These are phyloP conservation scores for Gavialis gangeticus DNA, from an alignment of 2,113 vertebrate species.

Conservation along the genomic window DNA sequence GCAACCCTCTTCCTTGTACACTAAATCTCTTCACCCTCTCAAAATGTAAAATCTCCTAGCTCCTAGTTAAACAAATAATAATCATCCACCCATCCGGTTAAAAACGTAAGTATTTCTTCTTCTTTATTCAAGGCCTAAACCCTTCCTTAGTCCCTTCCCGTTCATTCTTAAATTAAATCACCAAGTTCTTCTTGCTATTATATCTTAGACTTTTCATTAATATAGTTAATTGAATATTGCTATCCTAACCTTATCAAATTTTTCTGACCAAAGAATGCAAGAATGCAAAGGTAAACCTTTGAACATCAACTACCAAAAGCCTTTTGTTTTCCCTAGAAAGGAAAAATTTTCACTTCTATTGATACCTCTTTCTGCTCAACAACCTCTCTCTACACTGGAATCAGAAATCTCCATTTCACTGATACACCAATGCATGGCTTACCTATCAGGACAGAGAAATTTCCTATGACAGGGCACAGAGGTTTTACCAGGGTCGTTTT, in stretches of 20 bases:
- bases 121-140: fast-evolving
- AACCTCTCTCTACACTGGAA: too few species aligned
- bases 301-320: not conserved
- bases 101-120: fast-evolving
- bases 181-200: not conserved
- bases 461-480: not conserved
- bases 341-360: not conserved
- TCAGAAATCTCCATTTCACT: too few species aligned
- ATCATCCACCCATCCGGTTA: not conserved
- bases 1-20: fast-evolving
- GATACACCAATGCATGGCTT: too few species aligned
- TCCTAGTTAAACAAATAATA: not conserved
- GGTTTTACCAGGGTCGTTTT: not conserved
- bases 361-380: too few species aligned
- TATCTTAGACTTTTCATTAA: not conserved
- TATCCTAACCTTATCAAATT: not conserved
- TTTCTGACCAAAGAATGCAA: not conserved
- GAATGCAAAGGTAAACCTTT: not conserved
- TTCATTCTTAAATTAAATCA: not conserved
- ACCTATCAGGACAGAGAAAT: not conserved
- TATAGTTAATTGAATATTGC: not conserved
- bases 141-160: fast-evolving
- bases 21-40: not conserved
- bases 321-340: not conserved
- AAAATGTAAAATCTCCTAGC: not conserved